These are phyloP conservation scores for Aptenodytes forsteri DNA, from an alignment of 2,113 vertebrate species.

Conservation along the genomic window DNA sequence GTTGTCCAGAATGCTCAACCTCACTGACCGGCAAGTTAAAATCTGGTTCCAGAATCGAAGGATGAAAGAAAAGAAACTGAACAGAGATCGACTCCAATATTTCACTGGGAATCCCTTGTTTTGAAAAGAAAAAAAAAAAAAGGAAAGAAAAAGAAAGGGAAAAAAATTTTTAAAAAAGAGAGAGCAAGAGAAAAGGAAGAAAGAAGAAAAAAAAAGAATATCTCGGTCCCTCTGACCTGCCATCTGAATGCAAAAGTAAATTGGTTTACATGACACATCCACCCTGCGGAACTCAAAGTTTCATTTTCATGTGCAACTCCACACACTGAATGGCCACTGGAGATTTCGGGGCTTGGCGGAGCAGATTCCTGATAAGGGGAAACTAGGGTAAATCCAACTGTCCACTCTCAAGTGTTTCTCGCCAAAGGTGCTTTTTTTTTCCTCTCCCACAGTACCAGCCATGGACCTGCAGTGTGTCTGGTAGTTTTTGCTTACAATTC, in stretches of 20 bases:
- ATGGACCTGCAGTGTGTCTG: constrained; percentile 68
- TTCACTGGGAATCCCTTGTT: constrained; percentile 98
- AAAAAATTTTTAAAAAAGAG: background rate
- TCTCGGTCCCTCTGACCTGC: constrained; percentile 30
- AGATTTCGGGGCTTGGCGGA: constrained; percentile 76
- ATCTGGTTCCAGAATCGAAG: constrained; percentile 99
- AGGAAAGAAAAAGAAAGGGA: background rate
- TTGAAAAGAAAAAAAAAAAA: constrained; percentile 64
- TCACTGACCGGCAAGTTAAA: constrained; percentile 98
- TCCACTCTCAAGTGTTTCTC: constrained; percentile 73
- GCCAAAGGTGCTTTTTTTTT: constrained; percentile 67
- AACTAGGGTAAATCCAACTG: constrained; percentile 75
- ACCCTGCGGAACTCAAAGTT: constrained; percentile 74
- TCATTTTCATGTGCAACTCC: constrained; percentile 70
- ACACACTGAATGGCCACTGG: constrained; percentile 76
- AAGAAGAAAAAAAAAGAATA: constrained; percentile 24
- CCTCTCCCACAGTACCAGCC: constrained; percentile 40
- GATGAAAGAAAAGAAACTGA: constrained; percentile 99
- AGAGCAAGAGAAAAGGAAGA: background rate
- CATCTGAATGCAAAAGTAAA: constrained; percentile 60
- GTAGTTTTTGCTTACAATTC: constrained; percentile 68
- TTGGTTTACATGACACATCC: constrained; percentile 75
- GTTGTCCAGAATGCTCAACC: constrained; percentile 95
- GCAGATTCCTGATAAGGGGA: constrained; percentile 77
- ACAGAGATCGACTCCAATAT: constrained; percentile 97